Conservation (phyloP, 2,113 vertebrate genomes). For the Rhea pennata region DNA sequence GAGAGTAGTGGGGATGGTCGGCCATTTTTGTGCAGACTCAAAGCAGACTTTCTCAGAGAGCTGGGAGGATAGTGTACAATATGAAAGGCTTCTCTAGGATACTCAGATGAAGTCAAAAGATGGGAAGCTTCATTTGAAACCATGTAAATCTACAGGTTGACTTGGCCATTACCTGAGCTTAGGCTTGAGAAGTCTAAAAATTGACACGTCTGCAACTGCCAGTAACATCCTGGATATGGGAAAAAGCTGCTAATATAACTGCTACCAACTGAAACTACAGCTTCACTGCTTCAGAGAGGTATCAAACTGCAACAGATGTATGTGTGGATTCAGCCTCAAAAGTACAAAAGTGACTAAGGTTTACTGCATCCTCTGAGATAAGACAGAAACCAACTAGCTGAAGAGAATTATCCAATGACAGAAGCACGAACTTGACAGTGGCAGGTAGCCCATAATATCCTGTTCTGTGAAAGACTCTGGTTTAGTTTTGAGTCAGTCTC, state of each 20-base stretch:
- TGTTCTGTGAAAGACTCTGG: neutral
- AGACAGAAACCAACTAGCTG: neutral
- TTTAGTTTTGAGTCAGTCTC: neutral
- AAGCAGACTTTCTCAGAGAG: neutral
- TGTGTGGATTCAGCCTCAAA: neutral
- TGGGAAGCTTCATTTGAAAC: neutral
- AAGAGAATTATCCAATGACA: neutral
- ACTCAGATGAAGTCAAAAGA: neutral
- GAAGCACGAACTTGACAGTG: neutral
- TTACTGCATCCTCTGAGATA: neutral
- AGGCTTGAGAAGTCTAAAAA: neutral
- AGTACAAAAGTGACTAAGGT: neutral
- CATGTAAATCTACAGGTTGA: neutral
- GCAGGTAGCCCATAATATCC: neutral
- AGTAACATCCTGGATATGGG: neutral
- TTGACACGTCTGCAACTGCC: neutral
- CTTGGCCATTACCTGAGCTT: neutral
- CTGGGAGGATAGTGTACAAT: neutral
- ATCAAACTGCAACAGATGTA: neutral
- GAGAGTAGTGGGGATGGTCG: neutral
- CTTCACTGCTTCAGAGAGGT: neutral
- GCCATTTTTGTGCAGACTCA: neutral
- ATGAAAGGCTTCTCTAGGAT: neutral
- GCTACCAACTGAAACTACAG: neutral
- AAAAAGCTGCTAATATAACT: neutral